Base-by-base conservation (phyloP, 2,113 vertebrate species). In the Notothenia rossii region DNA sequence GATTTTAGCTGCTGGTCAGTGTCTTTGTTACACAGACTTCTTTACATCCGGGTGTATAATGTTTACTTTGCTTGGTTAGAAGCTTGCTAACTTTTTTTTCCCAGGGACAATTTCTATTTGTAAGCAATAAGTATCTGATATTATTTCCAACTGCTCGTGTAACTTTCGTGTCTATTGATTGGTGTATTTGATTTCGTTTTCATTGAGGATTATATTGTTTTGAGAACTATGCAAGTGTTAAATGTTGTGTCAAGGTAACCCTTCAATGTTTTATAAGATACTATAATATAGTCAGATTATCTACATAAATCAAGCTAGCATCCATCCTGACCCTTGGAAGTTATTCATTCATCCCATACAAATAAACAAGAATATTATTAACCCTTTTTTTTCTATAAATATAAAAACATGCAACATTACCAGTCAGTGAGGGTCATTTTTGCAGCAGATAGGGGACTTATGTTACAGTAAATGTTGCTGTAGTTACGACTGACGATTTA, bases 141-240 rank as follows among this genome's bases (percentile, higher is more conserved):
- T 77, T 75, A 22, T 49, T 17, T 55, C 61, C 66, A 75, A 74
- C 43, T 45, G 75, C 78, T 84, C 48, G n/a, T 70, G 70, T 83
- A 65, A 75, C 46, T 75, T 43, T 33, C 77, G 29, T 64, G 48
- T 69, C 55, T 25, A 25, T 25, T 25, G 25, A 25, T 25, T 81
- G 77, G 78, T 81, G 81, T 89, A 83, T 1, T 64, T 22, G n/a
- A 77, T 80, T 72, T 68, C 71, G 7, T 61, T 68, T 55, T 68
- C n/a, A 2, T 80, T 73, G 48, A 87, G 85, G 77, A 86, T 70
- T 90, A 85, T 88, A 78, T 53, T 92, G 83, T 91, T 86, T 74
- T 78, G 58, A 91, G 87, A 78, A 82, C n/a, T 87, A 88, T 75
- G 56, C 3, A 53, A 72, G 51, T 75, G 46, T 79, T 58, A 59